Conservation (phyloP, 2,797 vertebrate genomes). For the Notamacropus eugenii region DNA sequence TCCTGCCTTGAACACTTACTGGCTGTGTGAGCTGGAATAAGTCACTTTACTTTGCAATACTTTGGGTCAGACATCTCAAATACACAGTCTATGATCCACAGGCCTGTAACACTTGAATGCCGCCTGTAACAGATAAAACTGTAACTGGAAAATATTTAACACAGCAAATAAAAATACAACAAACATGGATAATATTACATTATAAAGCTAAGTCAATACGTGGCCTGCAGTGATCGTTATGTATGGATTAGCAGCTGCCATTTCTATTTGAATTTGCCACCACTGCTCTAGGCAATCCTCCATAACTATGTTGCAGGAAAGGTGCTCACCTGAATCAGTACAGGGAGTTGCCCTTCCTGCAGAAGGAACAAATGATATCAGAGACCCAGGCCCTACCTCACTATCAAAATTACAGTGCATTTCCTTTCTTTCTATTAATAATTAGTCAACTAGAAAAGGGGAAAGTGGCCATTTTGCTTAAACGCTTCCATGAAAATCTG, state of each 20-base stretch:
- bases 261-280: not conserved
- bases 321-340: not conserved
- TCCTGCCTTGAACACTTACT: not conserved
- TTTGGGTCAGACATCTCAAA: not conserved
- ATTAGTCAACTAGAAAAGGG: not conserved
- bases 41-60: not conserved
- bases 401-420: not conserved
- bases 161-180: not conserved
- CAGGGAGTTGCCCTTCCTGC: not conserved
- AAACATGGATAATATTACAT: not conserved
- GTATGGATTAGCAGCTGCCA: not conserved
- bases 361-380: not conserved
- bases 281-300: not conserved
- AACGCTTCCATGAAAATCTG: not conserved
- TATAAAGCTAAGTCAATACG: not conserved
- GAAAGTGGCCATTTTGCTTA: not conserved
- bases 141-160: not conserved
- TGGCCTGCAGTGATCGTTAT: not conserved
- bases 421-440: not conserved
- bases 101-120: not conserved
- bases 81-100: not conserved
- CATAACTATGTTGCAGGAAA: not conserved
- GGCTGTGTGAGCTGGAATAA: not conserved
- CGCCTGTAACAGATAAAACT: not conserved
- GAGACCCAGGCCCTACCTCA: not conserved